These are phyloP conservation scores for Orthonychiurus folsomi DNA, from an alignment of 2,888 invertebrate genomes.

Conservation along the genomic window DNA sequence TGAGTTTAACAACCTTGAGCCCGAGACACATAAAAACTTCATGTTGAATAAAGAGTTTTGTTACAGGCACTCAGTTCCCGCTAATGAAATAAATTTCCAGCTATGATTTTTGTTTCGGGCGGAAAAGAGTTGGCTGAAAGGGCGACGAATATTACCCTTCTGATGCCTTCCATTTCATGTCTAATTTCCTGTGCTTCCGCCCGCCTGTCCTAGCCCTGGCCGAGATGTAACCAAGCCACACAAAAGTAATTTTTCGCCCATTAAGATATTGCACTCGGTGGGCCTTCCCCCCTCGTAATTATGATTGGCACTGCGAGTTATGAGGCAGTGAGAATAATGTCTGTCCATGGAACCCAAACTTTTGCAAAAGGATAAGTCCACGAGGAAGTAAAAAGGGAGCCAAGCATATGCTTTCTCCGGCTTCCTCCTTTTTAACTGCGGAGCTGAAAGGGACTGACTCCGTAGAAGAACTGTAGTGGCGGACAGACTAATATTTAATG, in stretches of 20 bases:
- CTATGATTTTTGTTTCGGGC: too few species aligned
- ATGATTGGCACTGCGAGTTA: constrained; percentile 29
- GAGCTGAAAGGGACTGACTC: too few species aligned
- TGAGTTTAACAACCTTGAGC: too few species aligned
- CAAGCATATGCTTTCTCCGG: too few species aligned
- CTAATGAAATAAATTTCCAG: background rate
- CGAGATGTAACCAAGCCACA: constrained; percentile 9
- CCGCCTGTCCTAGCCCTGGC: background rate
- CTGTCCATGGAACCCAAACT: constrained; percentile 3
- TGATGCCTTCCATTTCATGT: background rate
- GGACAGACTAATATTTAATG: constrained; percentile 25
- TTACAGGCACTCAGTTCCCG: background rate
- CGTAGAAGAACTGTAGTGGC: too few species aligned
- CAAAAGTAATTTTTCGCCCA: constrained; percentile 28
- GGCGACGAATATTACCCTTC: background rate
- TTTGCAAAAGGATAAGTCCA: background rate
- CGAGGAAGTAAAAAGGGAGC: too few species aligned
- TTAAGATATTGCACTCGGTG: constrained; percentile 26
- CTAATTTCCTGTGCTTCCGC: background rate
- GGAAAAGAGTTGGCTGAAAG: background rate
- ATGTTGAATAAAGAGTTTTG: background rate
- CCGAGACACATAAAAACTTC: background rate
- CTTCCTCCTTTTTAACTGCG: too few species aligned
- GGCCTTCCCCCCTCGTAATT: constrained; percentile 18
- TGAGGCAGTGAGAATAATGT: background rate